These are phyloP conservation scores for Eucera pruinosa DNA, from an alignment of 2,888 invertebrate species.

Conservation along the genomic window DNA sequence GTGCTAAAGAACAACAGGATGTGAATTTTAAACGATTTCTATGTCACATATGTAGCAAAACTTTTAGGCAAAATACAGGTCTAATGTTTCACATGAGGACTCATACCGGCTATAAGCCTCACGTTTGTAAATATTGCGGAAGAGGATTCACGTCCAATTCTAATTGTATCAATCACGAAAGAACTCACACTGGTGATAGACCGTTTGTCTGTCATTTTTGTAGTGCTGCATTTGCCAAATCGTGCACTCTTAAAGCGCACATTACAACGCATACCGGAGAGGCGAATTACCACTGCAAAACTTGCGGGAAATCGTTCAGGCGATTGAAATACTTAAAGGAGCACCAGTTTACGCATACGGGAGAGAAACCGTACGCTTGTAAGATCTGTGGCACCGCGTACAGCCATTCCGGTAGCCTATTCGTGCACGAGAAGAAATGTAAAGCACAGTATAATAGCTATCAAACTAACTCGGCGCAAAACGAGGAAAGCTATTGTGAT, in stretches of 20 bases:
- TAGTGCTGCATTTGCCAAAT: conserved; percentile 80
- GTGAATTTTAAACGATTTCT: conserved; percentile 78
- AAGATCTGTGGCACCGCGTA: conserved; percentile 81
- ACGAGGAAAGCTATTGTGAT: conserved; percentile 50
- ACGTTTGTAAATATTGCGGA: conserved; percentile 80
- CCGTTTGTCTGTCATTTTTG: conserved; percentile 81
- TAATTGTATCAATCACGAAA: conserved; percentile 80
- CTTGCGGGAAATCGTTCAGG: conserved; percentile 80
- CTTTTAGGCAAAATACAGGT: conserved; percentile 80
- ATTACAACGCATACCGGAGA: conserved; percentile 81
- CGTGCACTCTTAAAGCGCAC: conserved; percentile 80
- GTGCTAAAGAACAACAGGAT: conserved; percentile 75
- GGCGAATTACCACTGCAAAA: conserved; percentile 81
- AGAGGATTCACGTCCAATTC: conserved; percentile 81
- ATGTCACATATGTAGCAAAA: conserved; percentile 81
- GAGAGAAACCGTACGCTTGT: conserved; percentile 81
- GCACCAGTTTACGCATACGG: conserved; percentile 80
- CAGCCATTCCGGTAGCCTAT: conserved; percentile 80
- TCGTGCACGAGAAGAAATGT: conserved; percentile 80
- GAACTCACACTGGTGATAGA: conserved; percentile 80
- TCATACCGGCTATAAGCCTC: conserved; percentile 81
- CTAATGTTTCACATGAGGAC: conserved; percentile 81
- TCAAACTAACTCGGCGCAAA: conserved; percentile 59
- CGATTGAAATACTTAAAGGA: conserved; percentile 80
- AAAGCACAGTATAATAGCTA: conserved; percentile 72